Evolutionary conservation across 2,797 vertebrate species (phyloP).

Genomic region (Arctocebus calabarensis): DNA sequence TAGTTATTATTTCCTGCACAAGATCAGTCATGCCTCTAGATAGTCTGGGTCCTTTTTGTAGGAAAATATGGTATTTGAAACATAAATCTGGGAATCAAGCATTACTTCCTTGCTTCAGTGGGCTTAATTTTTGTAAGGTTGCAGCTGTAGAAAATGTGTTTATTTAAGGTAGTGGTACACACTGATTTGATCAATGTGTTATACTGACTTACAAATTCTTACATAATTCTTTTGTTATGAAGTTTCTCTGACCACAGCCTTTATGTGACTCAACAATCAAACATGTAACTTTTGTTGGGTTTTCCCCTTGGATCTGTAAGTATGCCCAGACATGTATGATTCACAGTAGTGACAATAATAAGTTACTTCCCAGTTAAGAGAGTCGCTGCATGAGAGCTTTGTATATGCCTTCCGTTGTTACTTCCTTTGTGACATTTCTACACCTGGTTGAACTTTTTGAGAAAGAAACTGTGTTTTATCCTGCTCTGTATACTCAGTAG

Average conservation of each 20-base stretch:
- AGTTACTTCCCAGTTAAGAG: background rate
- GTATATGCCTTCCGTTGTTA: rapidly evolving
- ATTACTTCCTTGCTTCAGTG: background rate
- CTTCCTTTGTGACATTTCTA: background rate
- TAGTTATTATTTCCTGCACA: background rate
- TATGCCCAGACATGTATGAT: rapidly evolving
- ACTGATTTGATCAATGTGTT: background rate
- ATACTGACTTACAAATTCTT: background rate
- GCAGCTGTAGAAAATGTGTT: background rate
- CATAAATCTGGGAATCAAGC: background rate
- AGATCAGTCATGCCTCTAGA: background rate
- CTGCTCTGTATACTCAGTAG: background rate
- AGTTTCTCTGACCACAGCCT: background rate
- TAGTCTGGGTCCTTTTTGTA: background rate
- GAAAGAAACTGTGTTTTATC: background rate
- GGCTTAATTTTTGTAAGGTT: background rate
- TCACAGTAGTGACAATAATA: background rate
- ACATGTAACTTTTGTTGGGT: background rate
- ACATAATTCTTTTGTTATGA: background rate
- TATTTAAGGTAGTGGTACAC: background rate
- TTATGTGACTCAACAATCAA: background rate
- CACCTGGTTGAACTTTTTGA: background rate
- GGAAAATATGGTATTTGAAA: background rate
- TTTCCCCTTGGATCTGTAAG: background rate
- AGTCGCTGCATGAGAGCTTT: background rate